Percentiles rank a stretch among this genome's conserved stretches.
These are phyloP conservation scores for Tetragonula carbonaria DNA, from an alignment of 2,888 invertebrate species.

Conservation along the genomic window DNA sequence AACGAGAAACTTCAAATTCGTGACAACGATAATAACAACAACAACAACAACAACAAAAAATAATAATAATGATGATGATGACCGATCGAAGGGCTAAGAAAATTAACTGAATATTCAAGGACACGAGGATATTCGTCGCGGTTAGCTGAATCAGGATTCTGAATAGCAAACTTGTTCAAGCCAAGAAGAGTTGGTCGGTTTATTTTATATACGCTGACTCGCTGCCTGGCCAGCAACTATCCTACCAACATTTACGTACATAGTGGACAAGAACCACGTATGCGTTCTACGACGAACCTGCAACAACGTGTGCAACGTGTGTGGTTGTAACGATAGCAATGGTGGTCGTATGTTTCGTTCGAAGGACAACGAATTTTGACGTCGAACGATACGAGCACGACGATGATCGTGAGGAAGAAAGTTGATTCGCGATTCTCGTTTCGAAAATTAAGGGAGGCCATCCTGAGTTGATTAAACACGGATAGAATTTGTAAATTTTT, in stretches of 20 bases:
- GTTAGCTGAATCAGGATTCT: constrained; percentile 76
- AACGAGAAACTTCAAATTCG: too few species aligned
- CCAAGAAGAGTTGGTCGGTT: constrained; percentile 77
- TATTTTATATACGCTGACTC: constrained; percentile 83
- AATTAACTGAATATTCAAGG: constrained; percentile 3
- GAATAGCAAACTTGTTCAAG: constrained; percentile 78
- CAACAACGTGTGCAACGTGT: not conserved
- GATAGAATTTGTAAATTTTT: too few species aligned
- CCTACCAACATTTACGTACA: constrained; percentile 78
- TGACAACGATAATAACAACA: too few species aligned
- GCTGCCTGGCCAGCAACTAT: constrained; percentile 79
- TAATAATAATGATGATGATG: not conserved
- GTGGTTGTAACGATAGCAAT: not conserved
- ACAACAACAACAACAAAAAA: not conserved
- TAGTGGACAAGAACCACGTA: constrained; percentile 43
- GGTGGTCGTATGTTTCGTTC: not conserved
- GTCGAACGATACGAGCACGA: too few species aligned
- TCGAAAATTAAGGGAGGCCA: too few species aligned
- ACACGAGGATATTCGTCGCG: constrained; percentile 57
- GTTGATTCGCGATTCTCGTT: too few species aligned
- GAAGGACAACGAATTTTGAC: not conserved
- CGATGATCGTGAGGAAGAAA: too few species aligned
- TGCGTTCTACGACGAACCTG: constrained; percentile 22
- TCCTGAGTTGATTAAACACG: too few species aligned
- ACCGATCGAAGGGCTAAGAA: not conserved